Percentiles rank a stretch among this genome's conserved stretches.
Conservation (phyloP, 2,113 vertebrate species). For the Axis porcinus region DNA sequence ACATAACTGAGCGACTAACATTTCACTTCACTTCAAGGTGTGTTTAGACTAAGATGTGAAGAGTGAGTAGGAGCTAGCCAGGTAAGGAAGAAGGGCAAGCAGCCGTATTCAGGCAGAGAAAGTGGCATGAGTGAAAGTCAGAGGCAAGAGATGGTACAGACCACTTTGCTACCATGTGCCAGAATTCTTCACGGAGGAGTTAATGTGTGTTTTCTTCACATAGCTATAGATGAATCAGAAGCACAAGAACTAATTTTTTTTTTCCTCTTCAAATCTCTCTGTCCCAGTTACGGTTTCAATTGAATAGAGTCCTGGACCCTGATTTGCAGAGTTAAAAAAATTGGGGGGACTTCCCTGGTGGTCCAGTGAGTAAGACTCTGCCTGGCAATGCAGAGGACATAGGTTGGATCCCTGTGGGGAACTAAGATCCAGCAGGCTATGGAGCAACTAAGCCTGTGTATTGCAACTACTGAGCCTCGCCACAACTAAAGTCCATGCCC, state of each 20-base stretch:
- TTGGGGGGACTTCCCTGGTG: not conserved
- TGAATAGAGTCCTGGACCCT: not conserved
- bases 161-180: not conserved
- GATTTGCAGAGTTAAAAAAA: not conserved
- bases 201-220: not conserved
- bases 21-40: not conserved
- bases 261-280: not conserved
- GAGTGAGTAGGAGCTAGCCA: not conserved
- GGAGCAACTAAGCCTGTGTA: not conserved
- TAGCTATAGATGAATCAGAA: not conserved
- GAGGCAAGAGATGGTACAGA: not conserved
- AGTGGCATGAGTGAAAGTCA: not conserved
- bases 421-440: not conserved
- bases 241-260: not conserved
- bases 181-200: not conserved
- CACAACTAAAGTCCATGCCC: not conserved
- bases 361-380: not conserved
- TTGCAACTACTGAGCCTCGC: fast-evolving
- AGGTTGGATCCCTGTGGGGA: not conserved
- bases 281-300: not conserved
- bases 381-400: not conserved
- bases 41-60: not conserved
- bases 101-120: not conserved
- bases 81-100: not conserved
- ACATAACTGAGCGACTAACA: not conserved